A percentile compares a stretch with the other conserved stretches of the same genome.
phyloP scores from a whole-genome alignment of 2,888 invertebrate species.

The Rotaria macrura region DNA sequence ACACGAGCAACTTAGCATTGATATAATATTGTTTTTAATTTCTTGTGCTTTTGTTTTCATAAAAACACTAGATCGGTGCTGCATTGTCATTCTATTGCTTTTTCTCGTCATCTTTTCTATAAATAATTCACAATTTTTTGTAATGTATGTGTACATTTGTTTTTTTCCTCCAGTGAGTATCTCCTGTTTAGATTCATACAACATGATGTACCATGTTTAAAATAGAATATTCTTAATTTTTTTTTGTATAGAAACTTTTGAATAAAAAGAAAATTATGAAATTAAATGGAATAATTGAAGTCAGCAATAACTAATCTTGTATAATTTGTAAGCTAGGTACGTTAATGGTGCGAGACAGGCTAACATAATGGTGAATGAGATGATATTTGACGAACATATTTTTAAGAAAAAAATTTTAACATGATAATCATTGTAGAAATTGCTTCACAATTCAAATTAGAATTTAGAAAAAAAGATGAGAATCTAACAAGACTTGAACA shows the following conservation, averaged over 20 bases:
- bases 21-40: background rate
- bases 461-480: too few species aligned
- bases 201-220: background rate
- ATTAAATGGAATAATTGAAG: too few species aligned
- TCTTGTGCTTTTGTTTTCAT: background rate
- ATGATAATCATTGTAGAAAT: too few species aligned
- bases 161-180: background rate
- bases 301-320: too few species aligned
- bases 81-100: background rate
- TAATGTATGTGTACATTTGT: background rate
- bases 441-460: too few species aligned
- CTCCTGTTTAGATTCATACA: background rate
- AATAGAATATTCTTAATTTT: background rate
- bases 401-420: too few species aligned
- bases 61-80: background rate
- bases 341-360: too few species aligned
- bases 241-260: background rate
- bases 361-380: too few species aligned
- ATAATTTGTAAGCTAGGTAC: too few species aligned
- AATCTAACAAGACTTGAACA: too few species aligned
- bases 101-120: background rate
- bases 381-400: too few species aligned
- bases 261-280: too few species aligned
- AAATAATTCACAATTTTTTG: background rate
- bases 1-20: background rate